Base-by-base conservation (phyloP, 2,113 vertebrate genomes). In the Sander lucioperca region DNA sequence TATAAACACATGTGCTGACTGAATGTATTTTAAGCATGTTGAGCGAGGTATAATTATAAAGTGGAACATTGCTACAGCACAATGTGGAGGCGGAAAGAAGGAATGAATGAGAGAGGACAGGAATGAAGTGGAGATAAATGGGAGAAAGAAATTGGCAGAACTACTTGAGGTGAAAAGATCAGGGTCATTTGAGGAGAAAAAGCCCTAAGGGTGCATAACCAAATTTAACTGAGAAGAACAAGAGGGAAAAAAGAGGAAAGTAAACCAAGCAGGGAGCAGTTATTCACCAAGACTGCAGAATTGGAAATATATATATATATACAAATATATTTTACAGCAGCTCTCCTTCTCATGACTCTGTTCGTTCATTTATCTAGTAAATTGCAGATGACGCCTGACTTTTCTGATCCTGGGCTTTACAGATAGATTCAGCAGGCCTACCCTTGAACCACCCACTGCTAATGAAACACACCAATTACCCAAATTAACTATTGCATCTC, bases 401-500 rank as follows among this genome's bases (percentile, higher is more conserved):
- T 61, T 71, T 79, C 87, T 82, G 74, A 89, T 77, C 30, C 45
- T n/a, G 58, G n/a, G 43, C 48, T 82, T 80, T 65, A 74, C 74
- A 84, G 61, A 80, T 71, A 74, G 59, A 68, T 79, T 84, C 53
- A 54, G 71, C 70, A 43, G 74, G 33, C 73, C 79, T 86, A 51
- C 70, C 82, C 82, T 92, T 78, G 83, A 93, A 86, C 80, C 86
- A 72, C 88, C 90, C 91, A 77, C 36, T 62, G 71, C 85, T 91
- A 91, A 93, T 91, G 86, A 90, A 85, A 86, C 74, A 80, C 80
- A 82, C 82, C 88, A 86, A 85, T 89, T 91, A 90, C 87, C 86
- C 85, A 93, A 90, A 91, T 92, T 86, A 94, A 90, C 88, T 76
- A 85, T 83, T 82, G 79, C 89, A 77, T 93, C 88, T 71, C 88